Conservation (phyloP, 2,888 invertebrate species). For the Orchestes rusci region DNA sequence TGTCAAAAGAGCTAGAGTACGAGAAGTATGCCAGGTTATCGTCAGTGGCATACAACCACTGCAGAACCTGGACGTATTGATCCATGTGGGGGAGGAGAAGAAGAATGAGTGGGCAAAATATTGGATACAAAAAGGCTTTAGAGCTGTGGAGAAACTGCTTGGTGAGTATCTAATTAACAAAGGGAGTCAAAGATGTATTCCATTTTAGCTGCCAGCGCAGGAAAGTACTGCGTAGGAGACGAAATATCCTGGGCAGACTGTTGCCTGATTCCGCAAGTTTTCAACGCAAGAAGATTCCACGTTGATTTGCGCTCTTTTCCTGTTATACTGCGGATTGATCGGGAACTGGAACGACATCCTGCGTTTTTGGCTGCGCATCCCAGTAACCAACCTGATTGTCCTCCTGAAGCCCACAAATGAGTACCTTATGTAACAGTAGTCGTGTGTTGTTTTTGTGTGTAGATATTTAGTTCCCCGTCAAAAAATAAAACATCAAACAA, state of each 20-base stretch:
- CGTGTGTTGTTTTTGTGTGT: no score
- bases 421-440: no score
- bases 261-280: constrained; percentile 91
- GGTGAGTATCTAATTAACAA: no score
- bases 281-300: constrained; percentile 89
- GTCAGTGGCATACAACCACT: constrained; percentile 93
- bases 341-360: constrained; percentile 78
- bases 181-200: not conserved
- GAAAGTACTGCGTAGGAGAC: constrained; percentile 79
- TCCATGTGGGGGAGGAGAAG: constrained; percentile 81
- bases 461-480: no score
- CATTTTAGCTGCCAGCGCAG: constrained; percentile 56
- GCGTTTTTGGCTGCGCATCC: constrained; percentile 90
- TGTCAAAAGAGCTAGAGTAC: constrained; percentile 80
- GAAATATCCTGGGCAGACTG: constrained; percentile 91
- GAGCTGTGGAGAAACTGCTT: constrained; percentile 82
- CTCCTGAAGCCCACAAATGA: constrained; percentile 78
- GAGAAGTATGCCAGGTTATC: constrained; percentile 87
- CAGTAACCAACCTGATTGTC: constrained; percentile 89
- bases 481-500: no score
- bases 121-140: constrained; percentile 86
- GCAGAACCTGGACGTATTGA: constrained; percentile 85
- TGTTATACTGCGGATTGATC: constrained; percentile 78
- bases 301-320: constrained; percentile 88
- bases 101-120: constrained; percentile 90